These are phyloP conservation scores for Amblyjoppa fuscipennis DNA, from an alignment of 2,888 invertebrate species.

Conservation along the genomic window DNA sequence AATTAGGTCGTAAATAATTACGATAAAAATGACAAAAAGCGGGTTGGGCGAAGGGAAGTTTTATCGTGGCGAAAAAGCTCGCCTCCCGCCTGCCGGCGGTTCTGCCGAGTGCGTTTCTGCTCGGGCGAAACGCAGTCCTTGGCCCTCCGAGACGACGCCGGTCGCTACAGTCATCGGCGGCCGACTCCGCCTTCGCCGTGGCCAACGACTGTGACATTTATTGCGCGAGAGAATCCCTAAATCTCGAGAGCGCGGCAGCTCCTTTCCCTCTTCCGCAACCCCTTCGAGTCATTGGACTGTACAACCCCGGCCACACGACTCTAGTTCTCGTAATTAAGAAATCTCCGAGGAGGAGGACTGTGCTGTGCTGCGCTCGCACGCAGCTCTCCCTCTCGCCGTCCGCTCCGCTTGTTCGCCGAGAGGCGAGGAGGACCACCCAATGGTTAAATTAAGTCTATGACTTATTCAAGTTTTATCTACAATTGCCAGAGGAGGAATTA, in stretches of 20 bases:
- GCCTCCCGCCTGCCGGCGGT: constrained; percentile 12
- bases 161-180: neutral
- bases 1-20: constrained; percentile 84
- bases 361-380: constrained; percentile 57
- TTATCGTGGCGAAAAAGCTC: constrained; percentile 73
- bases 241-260: constrained; percentile 74
- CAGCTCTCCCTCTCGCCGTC: constrained; percentile 41
- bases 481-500: constrained; percentile 83
- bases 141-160: neutral
- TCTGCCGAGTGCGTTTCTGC: neutral
- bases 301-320: constrained; percentile 49
- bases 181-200: neutral
- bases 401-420: constrained; percentile 58
- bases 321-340: constrained; percentile 82
- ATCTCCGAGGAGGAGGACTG: constrained; percentile 80
- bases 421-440: constrained; percentile 56
- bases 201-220: constrained; percentile 2
- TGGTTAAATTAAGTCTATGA: constrained; percentile 84
- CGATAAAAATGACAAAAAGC: constrained; percentile 84
- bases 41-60: constrained; percentile 70
- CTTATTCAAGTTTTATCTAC: constrained; percentile 85
- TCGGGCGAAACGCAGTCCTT: neutral
- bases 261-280: constrained; percentile 74
- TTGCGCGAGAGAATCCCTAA: constrained; percentile 71
- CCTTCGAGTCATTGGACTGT: constrained; percentile 72